Evolutionary conservation across 2,888 invertebrate genomes (phyloP).

Genomic region (Eupsilia transversa): DNA sequence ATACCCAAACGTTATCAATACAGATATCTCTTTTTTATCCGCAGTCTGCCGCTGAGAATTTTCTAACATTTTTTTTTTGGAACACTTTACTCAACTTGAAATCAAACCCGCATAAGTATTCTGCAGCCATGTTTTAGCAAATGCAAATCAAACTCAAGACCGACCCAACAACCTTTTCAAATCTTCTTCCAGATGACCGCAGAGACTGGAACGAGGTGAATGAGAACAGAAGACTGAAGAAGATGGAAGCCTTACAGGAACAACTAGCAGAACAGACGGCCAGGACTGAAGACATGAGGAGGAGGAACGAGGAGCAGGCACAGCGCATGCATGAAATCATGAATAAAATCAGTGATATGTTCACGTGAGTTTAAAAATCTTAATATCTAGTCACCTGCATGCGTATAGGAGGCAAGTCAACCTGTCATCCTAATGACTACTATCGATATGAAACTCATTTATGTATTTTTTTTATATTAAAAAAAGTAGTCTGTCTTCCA

Average conservation of each 20-base stretch:
- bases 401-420: background rate
- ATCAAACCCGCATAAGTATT: background rate
- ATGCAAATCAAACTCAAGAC: background rate
- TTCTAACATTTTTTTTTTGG: too few species aligned
- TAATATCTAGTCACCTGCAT: background rate
- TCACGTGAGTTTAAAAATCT: conserved; percentile 74
- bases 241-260: conserved; percentile 65
- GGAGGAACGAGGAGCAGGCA: conserved; percentile 64
- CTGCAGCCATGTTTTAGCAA: background rate
- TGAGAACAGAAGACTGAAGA: conserved; percentile 65
- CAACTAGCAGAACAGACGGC: conserved; percentile 70
- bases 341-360: conserved; percentile 79
- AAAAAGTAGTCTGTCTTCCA: background rate
- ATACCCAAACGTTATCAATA: background rate
- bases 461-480: too few species aligned
- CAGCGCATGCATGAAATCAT: conserved; percentile 68
- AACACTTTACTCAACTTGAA: background rate
- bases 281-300: conserved; percentile 70
- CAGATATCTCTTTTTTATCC: background rate
- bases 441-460: background rate
- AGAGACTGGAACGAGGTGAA: conserved; percentile 79
- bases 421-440: background rate
- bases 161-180: background rate
- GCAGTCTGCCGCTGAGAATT: background rate
- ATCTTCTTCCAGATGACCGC: conserved; percentile 76